Evolutionary conservation across 2,113 vertebrate genomes (phyloP), one percentile per base, ranked within the genome.

Genomic region (Ariopsis seemanni): DNA sequence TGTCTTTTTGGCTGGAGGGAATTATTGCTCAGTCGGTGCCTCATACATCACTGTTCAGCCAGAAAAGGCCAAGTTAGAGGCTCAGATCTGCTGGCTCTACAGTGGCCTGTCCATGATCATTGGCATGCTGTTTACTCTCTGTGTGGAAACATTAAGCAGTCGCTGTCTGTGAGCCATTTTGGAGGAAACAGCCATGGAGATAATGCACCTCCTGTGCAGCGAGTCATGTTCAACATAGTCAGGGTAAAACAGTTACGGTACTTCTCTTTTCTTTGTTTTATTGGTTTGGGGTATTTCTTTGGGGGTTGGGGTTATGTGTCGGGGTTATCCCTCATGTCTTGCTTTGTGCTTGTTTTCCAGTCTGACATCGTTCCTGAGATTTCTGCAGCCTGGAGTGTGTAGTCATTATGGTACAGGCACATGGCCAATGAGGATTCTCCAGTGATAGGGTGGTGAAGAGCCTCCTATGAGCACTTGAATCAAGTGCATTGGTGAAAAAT

Each of bases 401-500:
- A 75, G 42, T 71, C 55, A 86, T 79, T 89, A 78, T 74, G 81
- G 67, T 69, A 53, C n/a, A 75, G 85, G n/a, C 63, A 25, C 48
- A 50, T 34, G 30, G 87, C 52, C 83, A 84, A 58, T 72, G 27
- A 55, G 20, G 5, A 72, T 55, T 71, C 67, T 53, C 53, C 17
- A 65, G 42, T 84, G 48, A 69, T 81, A 74, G 48, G 65, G 86
- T 90, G 88, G 80, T 90, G 91, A 94, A 89, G 89, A 90, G 91
- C 87, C 92, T 91, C 91, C 62, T 7, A 90, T 85, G 90, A 27
- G 78, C 88, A 85, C 92, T 94, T 86, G 67, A 80, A 89, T 88
- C 87, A 89, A 93, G 90, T 90, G 90, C 91, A 92, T 90, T 92
- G 91, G 92, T 91, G 92, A 91, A 91, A 90, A 91, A 91, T 92